These are phyloP conservation scores for Dasyprocta punctata DNA, from an alignment of 2,113 vertebrate genomes.

Conservation along the genomic window DNA sequence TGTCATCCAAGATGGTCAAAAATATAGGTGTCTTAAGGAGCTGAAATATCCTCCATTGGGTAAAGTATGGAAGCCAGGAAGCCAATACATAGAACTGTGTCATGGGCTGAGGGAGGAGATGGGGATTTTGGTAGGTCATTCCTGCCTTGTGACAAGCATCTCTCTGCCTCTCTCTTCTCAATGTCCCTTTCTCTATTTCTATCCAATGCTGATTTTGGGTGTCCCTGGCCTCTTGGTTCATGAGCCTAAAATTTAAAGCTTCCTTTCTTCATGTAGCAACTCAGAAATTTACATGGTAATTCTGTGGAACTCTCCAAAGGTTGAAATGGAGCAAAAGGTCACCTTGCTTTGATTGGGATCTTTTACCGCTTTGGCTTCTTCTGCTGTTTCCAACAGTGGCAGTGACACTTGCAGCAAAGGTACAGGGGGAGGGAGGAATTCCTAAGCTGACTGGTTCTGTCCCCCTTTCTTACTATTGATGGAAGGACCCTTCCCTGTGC, in stretches of 20 bases:
- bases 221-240: background rate
- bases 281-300: background rate
- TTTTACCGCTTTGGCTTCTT: background rate
- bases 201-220: background rate
- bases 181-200: background rate
- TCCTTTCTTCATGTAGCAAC: background rate
- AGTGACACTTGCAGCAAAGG: background rate
- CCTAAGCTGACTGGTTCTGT: background rate
- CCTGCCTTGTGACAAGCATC: background rate
- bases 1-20: background rate
- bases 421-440: background rate
- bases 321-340: background rate
- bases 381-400: background rate
- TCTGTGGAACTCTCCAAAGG: background rate
- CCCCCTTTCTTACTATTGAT: background rate
- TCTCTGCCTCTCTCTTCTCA: background rate
- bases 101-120: background rate
- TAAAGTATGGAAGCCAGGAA: background rate
- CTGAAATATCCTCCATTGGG: background rate
- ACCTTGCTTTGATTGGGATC: background rate
- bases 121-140: background rate
- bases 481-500: background rate
- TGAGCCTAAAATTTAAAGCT: background rate
- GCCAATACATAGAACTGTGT: background rate
- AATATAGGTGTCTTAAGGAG: too few species aligned